Evolutionary conservation across 2,113 vertebrate species (phyloP).

Genomic region (Prunella himalayana): DNA sequence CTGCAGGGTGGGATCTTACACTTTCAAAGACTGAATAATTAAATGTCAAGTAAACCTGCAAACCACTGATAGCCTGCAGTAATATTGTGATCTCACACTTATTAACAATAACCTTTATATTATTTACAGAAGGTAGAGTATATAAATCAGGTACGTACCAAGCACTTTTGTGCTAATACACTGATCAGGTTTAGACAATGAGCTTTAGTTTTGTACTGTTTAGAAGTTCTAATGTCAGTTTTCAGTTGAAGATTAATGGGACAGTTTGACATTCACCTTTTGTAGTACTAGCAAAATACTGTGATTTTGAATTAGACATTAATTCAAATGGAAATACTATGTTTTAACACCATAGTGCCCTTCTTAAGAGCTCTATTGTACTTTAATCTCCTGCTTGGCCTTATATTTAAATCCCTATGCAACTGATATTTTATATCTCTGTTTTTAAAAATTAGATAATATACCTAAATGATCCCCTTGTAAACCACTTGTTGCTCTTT

Average conservation of each 20-base stretch:
- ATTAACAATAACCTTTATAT: constrained; percentile 67
- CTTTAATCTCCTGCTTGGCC: constrained; percentile 77
- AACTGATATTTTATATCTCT: constrained; percentile 77
- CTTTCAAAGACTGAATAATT: constrained; percentile 65
- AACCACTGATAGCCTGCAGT: constrained; percentile 44
- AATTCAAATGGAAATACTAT: constrained; percentile 71
- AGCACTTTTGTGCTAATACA: constrained; percentile 74
- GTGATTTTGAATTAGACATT: constrained; percentile 77
- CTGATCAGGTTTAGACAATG: constrained; percentile 73
- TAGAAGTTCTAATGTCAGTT: constrained; percentile 66
- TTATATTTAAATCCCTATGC: constrained; percentile 86
- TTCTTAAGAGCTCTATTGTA: constrained; percentile 69
- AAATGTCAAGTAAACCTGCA: constrained; percentile 51
- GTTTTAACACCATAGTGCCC: constrained; percentile 77
- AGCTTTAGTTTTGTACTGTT: constrained; percentile 66
- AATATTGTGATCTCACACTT: constrained; percentile 55
- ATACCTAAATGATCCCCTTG: constrained; percentile 61
- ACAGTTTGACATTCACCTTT: constrained; percentile 74
- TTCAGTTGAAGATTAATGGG: constrained; percentile 67
- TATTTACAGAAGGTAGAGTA: constrained; percentile 72
- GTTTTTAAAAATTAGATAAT: constrained; percentile 65
- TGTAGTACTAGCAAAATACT: constrained; percentile 78
- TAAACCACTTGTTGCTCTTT: constrained; percentile 68
- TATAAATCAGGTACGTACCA: constrained; percentile 78
- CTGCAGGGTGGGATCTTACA: constrained; percentile 76